These are phyloP conservation scores for Ifrita kowaldi DNA, from an alignment of 2,113 vertebrate genomes.

Conservation along the genomic window DNA sequence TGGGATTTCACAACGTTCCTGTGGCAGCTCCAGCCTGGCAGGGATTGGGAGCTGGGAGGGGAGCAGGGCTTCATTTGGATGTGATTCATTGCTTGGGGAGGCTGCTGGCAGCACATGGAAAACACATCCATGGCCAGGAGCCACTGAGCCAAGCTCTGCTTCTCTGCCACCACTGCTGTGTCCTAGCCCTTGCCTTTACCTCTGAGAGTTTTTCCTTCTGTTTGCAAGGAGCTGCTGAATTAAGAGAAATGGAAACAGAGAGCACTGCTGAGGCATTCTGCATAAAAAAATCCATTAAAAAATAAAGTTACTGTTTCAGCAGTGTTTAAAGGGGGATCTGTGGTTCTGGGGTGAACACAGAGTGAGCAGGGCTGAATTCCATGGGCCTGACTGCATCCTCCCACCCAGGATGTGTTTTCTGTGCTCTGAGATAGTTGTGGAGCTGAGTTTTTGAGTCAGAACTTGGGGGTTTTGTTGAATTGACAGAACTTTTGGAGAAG, in stretches of 20 bases:
- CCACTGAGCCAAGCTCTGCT: not conserved
- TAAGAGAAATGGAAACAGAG: not conserved
- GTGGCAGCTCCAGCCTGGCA: not conserved
- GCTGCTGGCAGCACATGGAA: not conserved
- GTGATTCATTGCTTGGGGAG: not conserved
- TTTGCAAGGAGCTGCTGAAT: not conserved
- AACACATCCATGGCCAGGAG: not conserved
- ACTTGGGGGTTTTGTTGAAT: not conserved
- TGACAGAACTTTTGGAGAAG: not conserved
- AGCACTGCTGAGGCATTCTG: not conserved
- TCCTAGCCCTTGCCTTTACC: not conserved
- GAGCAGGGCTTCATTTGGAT: not conserved
- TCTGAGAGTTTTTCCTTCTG: not conserved
- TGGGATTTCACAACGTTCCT: fast-evolving
- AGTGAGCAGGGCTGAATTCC: not conserved
- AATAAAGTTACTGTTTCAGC: not conserved
- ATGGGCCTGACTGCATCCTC: not conserved
- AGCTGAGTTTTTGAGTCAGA: not conserved
- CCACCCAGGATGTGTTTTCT: not conserved
- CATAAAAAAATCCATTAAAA: not conserved
- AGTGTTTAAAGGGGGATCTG: not conserved
- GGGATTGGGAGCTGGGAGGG: not conserved
- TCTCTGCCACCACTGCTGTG: not conserved
- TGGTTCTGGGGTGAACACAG: not conserved
- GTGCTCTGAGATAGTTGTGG: not conserved